Conservation (phyloP, 2,888 invertebrate species). For the Meiosimyza decipiens region DNA sequence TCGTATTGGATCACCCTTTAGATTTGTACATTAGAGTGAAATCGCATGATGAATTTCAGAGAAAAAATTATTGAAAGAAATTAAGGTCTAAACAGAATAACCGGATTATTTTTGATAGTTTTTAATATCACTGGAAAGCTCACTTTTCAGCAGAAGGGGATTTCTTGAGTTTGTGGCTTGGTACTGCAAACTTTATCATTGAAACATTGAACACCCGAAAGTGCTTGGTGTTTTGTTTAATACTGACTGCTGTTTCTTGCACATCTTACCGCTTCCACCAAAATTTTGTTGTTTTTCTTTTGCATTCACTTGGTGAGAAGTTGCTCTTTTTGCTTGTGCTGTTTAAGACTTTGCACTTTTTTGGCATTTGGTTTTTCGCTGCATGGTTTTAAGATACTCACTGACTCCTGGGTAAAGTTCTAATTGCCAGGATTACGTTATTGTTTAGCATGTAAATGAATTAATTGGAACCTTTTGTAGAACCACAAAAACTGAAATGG, state of each 20-base stretch:
- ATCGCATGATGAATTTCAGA: too few species aligned
- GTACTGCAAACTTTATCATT: too few species aligned
- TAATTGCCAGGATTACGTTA: conserved; percentile 22
- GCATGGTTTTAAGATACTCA: neutral
- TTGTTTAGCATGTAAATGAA: conserved; percentile 54
- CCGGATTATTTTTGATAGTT: too few species aligned
- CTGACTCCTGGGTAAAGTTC: conserved; percentile 19
- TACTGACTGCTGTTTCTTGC: neutral
- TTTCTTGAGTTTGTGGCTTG: too few species aligned
- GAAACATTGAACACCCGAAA: too few species aligned
- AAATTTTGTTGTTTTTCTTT: neutral
- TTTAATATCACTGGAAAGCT: too few species aligned
- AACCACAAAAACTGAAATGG: neutral
- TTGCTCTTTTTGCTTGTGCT: conserved; percentile 1
- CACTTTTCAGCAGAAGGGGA: too few species aligned
- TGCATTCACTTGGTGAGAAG: conserved; percentile 8
- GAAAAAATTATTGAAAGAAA: too few species aligned
- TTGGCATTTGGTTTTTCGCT: conserved; percentile 8
- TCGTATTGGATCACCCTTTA: too few species aligned
- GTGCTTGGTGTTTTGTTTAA: too few species aligned
- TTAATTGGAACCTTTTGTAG: conserved; percentile 48
- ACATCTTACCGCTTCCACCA: neutral
- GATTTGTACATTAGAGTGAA: too few species aligned
- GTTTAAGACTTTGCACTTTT: neutral
- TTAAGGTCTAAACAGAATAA: too few species aligned